Base-by-base conservation (phyloP, 2,888 invertebrate genomes). In the Resseliella maxima region DNA sequence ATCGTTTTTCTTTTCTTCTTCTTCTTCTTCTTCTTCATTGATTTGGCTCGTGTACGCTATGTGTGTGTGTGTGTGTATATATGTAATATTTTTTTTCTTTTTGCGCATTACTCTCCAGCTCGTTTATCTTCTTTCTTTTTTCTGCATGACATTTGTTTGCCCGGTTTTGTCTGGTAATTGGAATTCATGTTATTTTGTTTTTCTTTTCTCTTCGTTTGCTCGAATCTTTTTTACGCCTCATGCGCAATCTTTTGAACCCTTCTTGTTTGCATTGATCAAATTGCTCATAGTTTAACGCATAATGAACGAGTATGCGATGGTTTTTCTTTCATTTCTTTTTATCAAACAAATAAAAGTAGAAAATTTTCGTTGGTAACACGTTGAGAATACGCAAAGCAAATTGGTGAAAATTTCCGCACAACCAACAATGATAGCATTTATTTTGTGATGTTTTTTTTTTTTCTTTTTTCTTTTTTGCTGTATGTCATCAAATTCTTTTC, bases 101-200 rank as follows among this genome's bases (percentile, higher is more conserved):
- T 50, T 50, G 10, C 21, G 21, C 50, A 21, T 21, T 3, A 27
- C 10, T 59, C 24, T n/a, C n/a, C n/a, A 27, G 59, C 59, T 59
- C 59, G 59, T 59, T 59, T 59, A 59, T 59, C 59, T 59, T 59
- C 59, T 59, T 59, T 59, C 24, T 27, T 59, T 15, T 24, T 21
- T 2, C 21, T 12, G 41, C 2, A 24, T 59, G 59, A 59, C 59
- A 59, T 59, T 59, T 59, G 59, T 59, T 59, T 59, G 59, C 59
- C 59, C 15, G 59, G 6, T 27, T n/a, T 24, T 59, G 15, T 27
- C 3, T 6, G 24, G 59, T 59, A 59, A 59, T 24, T 24, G 3
- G 12, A 12, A 59, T 59, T 59, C 59, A 59, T 59, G 18, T 59
- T 27, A 24, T n/a, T n/a, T n/a, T n/a, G n/a, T n/a, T n/a, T n/a